Conservation (phyloP, 2,797 vertebrate genomes). For the Malurus leucopterus region DNA sequence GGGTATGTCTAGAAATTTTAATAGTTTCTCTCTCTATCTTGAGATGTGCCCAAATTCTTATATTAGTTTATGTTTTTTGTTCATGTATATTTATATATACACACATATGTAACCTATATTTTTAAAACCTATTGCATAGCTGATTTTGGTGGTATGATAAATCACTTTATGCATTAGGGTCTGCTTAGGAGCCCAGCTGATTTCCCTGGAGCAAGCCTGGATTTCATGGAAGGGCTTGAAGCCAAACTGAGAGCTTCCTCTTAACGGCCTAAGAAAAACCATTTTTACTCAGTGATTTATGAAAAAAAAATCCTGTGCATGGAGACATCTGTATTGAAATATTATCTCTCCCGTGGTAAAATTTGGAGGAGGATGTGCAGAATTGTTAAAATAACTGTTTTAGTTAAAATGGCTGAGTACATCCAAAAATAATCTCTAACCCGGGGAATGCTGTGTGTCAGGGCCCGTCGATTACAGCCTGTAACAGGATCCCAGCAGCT, state of each 20-base stretch:
- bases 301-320: neutral
- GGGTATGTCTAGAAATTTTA: neutral
- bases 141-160: neutral
- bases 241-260: neutral
- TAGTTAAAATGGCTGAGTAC: neutral
- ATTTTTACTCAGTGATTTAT: neutral
- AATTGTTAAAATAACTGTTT: neutral
- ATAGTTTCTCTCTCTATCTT: neutral
- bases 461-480: rapidly evolving
- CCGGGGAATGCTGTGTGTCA: neutral
- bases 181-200: neutral
- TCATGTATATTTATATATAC: neutral
- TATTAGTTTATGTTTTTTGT: neutral
- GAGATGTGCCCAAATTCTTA: neutral
- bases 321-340: neutral
- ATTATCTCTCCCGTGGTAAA: neutral
- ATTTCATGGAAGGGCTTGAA: neutral
- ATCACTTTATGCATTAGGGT: neutral
- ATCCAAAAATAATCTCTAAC: neutral
- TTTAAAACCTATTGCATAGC: neutral
- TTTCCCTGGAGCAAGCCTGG: neutral
- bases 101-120: neutral
- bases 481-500: neutral
- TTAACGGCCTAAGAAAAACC: neutral
- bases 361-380: neutral